A percentile compares a stretch with the other conserved stretches of the same genome.
phyloP scores from a whole-genome alignment of 2,797 vertebrate species.

The Avahi laniger region DNA sequence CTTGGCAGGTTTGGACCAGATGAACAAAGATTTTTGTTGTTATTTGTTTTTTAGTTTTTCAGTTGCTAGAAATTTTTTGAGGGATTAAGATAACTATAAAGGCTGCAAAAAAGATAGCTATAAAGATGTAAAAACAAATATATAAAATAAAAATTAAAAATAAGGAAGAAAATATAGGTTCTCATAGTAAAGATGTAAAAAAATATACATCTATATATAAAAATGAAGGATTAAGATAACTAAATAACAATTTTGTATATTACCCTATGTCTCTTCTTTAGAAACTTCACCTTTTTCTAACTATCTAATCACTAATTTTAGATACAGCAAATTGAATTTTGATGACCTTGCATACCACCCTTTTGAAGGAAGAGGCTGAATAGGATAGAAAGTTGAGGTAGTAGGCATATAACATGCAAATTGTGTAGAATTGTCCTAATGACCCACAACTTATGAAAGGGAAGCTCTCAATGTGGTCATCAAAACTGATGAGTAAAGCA shows the following conservation, averaged over 20 bases:
- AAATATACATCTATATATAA: not conserved
- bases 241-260: not conserved
- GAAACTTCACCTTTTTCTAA: not conserved
- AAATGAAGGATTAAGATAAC: not conserved
- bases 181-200: not conserved
- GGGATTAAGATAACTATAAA: not conserved
- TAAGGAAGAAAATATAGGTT: not conserved
- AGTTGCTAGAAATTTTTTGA: not conserved
- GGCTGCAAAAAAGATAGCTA: not conserved
- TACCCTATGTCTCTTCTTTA: not conserved
- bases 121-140: not conserved
- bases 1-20: constrained; percentile 88
- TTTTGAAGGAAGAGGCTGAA: not conserved
- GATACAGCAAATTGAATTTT: not conserved
- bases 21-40: not conserved
- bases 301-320: not conserved
- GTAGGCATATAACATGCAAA: not conserved
- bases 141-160: too few species aligned
- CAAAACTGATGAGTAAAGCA: not conserved
- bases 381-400: not conserved
- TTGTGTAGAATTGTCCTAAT: not conserved
- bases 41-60: not conserved
- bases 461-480: not conserved
- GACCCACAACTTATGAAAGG: not conserved
- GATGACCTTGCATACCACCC: not conserved